These are phyloP conservation scores for Scalopus aquaticus DNA, from an alignment of 2,113 vertebrate species.

Conservation along the genomic window DNA sequence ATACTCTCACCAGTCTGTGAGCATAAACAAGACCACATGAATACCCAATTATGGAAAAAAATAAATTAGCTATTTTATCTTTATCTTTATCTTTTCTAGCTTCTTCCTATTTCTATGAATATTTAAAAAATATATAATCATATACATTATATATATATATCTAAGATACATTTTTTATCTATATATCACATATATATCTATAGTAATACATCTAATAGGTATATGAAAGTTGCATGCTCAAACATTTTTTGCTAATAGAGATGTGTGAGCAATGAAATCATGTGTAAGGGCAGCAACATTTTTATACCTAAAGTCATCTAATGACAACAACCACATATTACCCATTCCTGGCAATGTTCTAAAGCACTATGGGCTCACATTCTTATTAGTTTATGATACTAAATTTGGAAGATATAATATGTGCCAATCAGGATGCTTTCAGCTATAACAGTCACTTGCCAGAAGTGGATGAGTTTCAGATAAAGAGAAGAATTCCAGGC, in stretches of 20 bases:
- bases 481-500: not conserved
- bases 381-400: not conserved
- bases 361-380: not conserved
- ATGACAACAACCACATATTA: not conserved
- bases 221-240: not conserved
- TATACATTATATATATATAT: not conserved
- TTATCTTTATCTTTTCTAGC: not conserved
- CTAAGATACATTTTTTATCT: not conserved
- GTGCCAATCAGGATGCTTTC: not conserved
- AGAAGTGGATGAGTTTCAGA: not conserved
- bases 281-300: not conserved
- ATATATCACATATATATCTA: not conserved
- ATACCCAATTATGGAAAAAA: not conserved
- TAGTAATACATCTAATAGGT: not conserved
- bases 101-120: slow-evolving; percentile 5
- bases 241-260: not conserved
- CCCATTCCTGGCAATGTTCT: not conserved
- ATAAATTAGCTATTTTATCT: not conserved
- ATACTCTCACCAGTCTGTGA: not conserved
- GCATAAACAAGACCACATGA: not conserved
- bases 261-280: not conserved
- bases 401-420: not conserved
- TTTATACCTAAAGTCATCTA: not conserved
- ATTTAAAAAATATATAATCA: not conserved
- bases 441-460: not conserved